Base-by-base conservation (phyloP, 2,113 vertebrate species). In the Serinus canaria region DNA sequence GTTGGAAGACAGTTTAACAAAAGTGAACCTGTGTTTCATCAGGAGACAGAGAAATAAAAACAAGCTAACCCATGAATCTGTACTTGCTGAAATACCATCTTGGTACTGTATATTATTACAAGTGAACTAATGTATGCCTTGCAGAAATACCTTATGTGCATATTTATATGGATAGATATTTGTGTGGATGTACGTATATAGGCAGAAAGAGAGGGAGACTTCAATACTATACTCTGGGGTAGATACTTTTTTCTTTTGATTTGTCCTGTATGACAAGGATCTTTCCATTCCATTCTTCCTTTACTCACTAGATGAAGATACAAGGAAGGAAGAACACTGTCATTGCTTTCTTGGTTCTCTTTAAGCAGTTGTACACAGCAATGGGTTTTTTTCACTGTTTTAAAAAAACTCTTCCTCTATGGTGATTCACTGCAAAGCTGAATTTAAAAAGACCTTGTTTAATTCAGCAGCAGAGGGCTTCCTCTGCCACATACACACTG, bases 31-130 rank as follows among this genome's bases (percentile, higher is more conserved):
- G 3, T 87, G 56, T 79, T 90, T 93, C 56, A 47, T 91, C 81
- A 79, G 49, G 63, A 88, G 88, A 66, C n/a, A 80, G 46, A 89
- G 74, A 92, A 95, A 58, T 67, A 47, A 96, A 95, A 97, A 83
- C 74, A 95, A 83, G 56, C 76, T 67, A 82, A 92, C 31, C 33
- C 16, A 9, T 64, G 68, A 72, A 78, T 79, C 41, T 35, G 17
- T 69, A 53, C 55, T 84, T 89, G 64, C 49, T 70, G 69, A 72
- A 85, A 89, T 66, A 63, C 68, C 7, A 1, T 78, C 74, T 72
- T 59, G 17, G 68, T 62, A 31, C 25, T 93, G 86, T 88, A 55
- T 88, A 90, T 97, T 95, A 83, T 94, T 95, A 83, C 55, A 97
- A 92, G 70, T 66, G 43, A 82, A 81, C 15, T 46, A 83, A 84